Evolutionary conservation across 2,888 invertebrate genomes (phyloP).

Genomic region (Pandemis corylana): DNA sequence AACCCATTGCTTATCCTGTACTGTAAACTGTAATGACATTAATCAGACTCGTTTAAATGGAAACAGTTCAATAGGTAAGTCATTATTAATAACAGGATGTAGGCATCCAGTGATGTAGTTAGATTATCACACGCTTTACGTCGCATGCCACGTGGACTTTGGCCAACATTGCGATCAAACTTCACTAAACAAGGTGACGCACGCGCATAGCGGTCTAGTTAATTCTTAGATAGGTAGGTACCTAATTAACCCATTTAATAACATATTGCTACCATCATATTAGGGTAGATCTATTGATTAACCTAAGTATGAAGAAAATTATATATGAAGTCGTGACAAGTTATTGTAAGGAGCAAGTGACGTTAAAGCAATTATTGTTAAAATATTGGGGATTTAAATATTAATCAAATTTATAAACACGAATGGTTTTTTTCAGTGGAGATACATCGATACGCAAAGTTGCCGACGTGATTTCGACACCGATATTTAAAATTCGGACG

Average conservation of each 20-base stretch:
- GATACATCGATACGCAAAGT: no score
- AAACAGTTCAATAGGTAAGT: background rate
- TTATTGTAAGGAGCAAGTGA: no score
- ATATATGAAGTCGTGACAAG: no score
- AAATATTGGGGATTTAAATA: no score
- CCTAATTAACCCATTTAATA: background rate
- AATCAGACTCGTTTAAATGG: background rate
- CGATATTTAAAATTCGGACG: no score
- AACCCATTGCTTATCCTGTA: no score
- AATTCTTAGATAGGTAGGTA: background rate
- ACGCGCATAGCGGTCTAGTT: background rate
- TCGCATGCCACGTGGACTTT: slow-evolving; percentile 4
- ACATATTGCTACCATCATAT: no score
- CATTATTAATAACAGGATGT: slow-evolving; percentile 19
- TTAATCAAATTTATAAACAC: no score
- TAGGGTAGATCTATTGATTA: background rate
- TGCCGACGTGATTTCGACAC: no score
- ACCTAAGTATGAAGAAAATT: background rate
- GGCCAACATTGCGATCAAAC: slow-evolving; percentile 11
- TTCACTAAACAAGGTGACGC: slow-evolving; percentile 14
- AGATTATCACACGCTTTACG: slow-evolving; percentile 29
- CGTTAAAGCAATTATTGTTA: no score
- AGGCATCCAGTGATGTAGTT: slow-evolving; percentile 11
- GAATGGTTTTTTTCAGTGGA: no score
- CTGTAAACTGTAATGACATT: background rate